Evolutionary conservation across 2,797 vertebrate species (phyloP).

Genomic region (Coregonus sp.): DNA sequence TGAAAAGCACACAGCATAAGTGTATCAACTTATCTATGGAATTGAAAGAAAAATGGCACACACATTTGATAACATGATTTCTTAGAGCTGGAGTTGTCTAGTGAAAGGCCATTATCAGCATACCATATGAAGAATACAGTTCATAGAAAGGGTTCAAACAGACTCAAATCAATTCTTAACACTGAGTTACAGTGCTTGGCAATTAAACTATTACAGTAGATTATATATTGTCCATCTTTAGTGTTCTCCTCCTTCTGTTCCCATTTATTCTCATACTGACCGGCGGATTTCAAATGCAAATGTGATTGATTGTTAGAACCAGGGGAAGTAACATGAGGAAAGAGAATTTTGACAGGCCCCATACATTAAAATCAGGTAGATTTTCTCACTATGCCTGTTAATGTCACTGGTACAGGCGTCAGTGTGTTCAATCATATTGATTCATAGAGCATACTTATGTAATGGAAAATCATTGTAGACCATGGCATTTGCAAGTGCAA

Average conservation of each 20-base stretch:
- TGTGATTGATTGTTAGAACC: slow-evolving; percentile 53
- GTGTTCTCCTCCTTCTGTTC: background rate
- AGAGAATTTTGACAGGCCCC: slow-evolving; percentile 55
- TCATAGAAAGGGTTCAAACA: slow-evolving; percentile 38
- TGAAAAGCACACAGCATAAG: slow-evolving; percentile 22
- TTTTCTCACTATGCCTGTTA: slow-evolving; percentile 41
- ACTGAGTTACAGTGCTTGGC: slow-evolving; percentile 29
- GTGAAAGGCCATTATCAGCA: slow-evolving; percentile 55
- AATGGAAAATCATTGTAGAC: no score
- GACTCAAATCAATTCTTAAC: slow-evolving; percentile 33
- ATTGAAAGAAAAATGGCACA: slow-evolving; percentile 35
- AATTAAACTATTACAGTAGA: background rate
- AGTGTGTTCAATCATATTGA: slow-evolving; percentile 45
- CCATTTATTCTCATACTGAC: background rate
- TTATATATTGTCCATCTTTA: slow-evolving; percentile 5
- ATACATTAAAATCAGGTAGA: slow-evolving; percentile 53
- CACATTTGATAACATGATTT: slow-evolving; percentile 41
- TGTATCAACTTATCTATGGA: slow-evolving; percentile 40
- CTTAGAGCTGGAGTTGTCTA: slow-evolving; percentile 35
- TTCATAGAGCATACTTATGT: slow-evolving; percentile 3
- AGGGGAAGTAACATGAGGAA: slow-evolving; percentile 46
- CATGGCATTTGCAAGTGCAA: background rate
- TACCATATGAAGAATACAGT: slow-evolving; percentile 10
- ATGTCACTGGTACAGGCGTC: slow-evolving; percentile 41
- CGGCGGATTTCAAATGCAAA: slow-evolving; percentile 15